phyloP scores from a whole-genome alignment of 2,888 invertebrate genomes.

The Drosophila ochracea region DNA sequence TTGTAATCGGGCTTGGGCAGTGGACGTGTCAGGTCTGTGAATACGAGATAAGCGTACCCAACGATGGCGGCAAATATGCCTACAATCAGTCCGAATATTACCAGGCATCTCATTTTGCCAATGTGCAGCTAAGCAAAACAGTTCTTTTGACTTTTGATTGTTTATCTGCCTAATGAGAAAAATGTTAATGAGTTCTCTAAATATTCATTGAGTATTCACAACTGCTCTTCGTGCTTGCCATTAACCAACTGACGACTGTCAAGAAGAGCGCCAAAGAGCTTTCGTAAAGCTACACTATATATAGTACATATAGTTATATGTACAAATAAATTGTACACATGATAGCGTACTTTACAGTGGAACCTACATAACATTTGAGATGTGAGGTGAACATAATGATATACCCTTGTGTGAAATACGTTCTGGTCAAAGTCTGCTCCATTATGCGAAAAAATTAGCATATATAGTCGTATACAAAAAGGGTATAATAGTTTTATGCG shows the following conservation, averaged over 20 bases:
- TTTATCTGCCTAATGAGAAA: slow-evolving; percentile 32
- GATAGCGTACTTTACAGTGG: slow-evolving; percentile 38
- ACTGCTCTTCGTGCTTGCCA: slow-evolving; percentile 29
- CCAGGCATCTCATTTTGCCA: slow-evolving; percentile 66
- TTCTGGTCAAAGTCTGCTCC: background rate
- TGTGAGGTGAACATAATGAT: background rate
- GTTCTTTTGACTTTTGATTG: slow-evolving; percentile 10
- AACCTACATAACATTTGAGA: background rate
- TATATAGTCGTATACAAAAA: background rate
- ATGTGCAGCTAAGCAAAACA: slow-evolving; percentile 6
- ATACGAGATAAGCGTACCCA: slow-evolving; percentile 71
- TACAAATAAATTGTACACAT: slow-evolving; percentile 13
- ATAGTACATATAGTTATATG: background rate
- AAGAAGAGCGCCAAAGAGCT: background rate
- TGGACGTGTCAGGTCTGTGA: slow-evolving; percentile 74
- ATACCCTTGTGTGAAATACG: background rate
- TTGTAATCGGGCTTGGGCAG: slow-evolving; percentile 79
- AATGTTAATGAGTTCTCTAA: slow-evolving; percentile 39
- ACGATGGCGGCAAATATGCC: slow-evolving; percentile 60
- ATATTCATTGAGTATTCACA: slow-evolving; percentile 18
- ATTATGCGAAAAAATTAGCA: background rate
- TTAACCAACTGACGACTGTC: slow-evolving; percentile 45
- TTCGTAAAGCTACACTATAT: background rate
- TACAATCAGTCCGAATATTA: slow-evolving; percentile 68
- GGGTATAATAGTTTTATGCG: background rate